Conservation (phyloP, 2,888 invertebrate genomes). For the Neocrepidodera transversa region DNA sequence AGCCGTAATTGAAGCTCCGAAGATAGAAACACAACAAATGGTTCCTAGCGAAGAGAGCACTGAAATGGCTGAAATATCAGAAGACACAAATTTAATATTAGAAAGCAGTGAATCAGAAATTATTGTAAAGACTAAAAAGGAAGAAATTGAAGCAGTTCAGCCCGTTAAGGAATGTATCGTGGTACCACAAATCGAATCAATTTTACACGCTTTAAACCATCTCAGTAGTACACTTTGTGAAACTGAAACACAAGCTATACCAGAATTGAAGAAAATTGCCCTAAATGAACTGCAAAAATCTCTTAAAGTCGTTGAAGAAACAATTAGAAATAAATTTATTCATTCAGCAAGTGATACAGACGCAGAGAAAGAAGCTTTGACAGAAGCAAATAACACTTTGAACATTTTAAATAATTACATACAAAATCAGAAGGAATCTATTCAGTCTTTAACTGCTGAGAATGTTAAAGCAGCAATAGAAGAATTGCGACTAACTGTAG, state of each 20-base stretch:
- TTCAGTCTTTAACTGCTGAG: conserved; percentile 35
- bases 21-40: no score
- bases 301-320: conserved; percentile 46
- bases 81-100: no score
- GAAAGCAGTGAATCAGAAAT: no score
- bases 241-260: conserved; percentile 48
- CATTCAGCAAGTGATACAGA: conserved; percentile 6
- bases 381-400: conserved; percentile 50
- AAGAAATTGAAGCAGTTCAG: not conserved
- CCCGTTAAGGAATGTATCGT: no score
- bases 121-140: no score
- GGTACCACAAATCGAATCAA: conserved; percentile 27
- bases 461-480: conserved; percentile 54
- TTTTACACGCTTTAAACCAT: conserved; percentile 46
- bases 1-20: no score
- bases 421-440: conserved; percentile 31
- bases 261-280: conserved; percentile 48
- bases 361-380: conserved; percentile 52
- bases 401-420: conserved; percentile 49
- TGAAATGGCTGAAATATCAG: no score
- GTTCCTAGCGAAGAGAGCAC: no score
- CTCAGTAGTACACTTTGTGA: conserved; percentile 47
- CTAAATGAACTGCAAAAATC: conserved; percentile 53
- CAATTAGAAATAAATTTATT: conserved; percentile 34
- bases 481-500: conserved; percentile 53